Base-by-base conservation (phyloP, 1,140 invertebrate genomes). In the Chelonus insularis region DNA sequence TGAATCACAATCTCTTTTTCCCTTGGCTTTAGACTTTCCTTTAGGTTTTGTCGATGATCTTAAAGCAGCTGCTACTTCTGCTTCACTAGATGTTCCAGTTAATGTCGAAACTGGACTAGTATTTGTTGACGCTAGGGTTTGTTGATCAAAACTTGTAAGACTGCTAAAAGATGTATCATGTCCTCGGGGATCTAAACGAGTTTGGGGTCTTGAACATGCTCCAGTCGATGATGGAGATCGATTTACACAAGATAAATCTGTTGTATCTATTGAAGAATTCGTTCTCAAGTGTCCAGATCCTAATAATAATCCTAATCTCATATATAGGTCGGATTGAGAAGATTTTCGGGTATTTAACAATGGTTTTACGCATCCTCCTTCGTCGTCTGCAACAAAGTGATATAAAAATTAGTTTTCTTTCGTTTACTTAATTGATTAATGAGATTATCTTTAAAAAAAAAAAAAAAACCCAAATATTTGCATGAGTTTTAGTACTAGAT, bases 71-170 rank as follows among this genome's bases (percentile, higher is more conserved):
- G 82, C 82, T 16, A 82, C 73, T 64, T 89, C 87, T 5, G 86
- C 85, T 66, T 89, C 87, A 11, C 87, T 88, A 1, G 86, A 87
- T n/a, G 80, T 81, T 68, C 92, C 92, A 12, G 93, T 95, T 8
- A 95, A 78, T 0, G 93, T 95, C 5, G 93, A 95, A 60, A 92
- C 88, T 14, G 93, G 92, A 76, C 92, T 94, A 4, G 91, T 93
- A 66, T 94, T 94, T 43, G 88, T 89, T 0, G 92, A 91, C 4
- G 87, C 86, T n/a, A 81, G 72, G 7, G 74, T 84, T 69, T 89
- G 87, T 1, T 88, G 86, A 52, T 94, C 91, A 50, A 90, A 87
- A 51, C 90, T 92, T 1, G 88, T 89, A 12, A 93, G 72, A 1
- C 91, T 93, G 16, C 86, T 84, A 63, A 87, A 84, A 2, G 85